These are phyloP conservation scores for Brachionus angularis DNA, from an alignment of 1,140 invertebrate species.

Conservation along the genomic window DNA sequence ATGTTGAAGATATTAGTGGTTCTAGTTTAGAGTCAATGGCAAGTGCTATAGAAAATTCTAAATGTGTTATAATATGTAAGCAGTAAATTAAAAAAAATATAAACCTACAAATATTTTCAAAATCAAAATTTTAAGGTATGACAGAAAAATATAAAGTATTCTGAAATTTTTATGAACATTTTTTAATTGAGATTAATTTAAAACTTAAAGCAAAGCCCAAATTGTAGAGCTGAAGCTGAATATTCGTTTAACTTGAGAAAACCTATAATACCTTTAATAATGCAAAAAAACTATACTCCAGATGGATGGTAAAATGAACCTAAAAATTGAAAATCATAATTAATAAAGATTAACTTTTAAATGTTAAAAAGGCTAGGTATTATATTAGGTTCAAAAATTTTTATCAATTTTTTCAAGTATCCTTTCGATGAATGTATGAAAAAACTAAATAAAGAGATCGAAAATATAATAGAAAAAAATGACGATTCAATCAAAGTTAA, in stretches of 20 bases:
- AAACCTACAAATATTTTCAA: too few species aligned
- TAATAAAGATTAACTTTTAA: background rate
- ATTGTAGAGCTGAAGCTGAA: slow-evolving; percentile 49
- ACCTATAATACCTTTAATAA: slow-evolving; percentile 50
- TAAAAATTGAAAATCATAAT: background rate
- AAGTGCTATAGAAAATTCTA: slow-evolving; percentile 54
- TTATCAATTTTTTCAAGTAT: slow-evolving; percentile 21
- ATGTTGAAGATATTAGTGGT: slow-evolving; percentile 47
- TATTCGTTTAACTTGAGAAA: slow-evolving; percentile 51
- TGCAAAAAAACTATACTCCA: slow-evolving; percentile 50
- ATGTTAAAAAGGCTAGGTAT: slow-evolving; percentile 28
- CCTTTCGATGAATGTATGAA: background rate
- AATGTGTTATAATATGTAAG: slow-evolving; percentile 52
- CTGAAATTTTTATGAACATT: background rate
- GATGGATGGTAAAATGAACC: slow-evolving; percentile 50
- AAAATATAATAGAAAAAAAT: background rate
- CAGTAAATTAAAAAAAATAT: too few species aligned
- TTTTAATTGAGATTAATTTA: too few species aligned
- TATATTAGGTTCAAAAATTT: slow-evolving; percentile 43
- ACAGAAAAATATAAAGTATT: slow-evolving; percentile 35
- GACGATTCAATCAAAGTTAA: background rate
- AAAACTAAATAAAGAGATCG: slow-evolving; percentile 8
- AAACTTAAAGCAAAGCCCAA: background rate
- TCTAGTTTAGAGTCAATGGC: slow-evolving; percentile 57
- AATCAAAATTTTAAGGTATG: too few species aligned